Evolutionary conservation across 2,113 vertebrate genomes (phyloP).

Genomic region (Epinephelus fuscoguttatus): DNA sequence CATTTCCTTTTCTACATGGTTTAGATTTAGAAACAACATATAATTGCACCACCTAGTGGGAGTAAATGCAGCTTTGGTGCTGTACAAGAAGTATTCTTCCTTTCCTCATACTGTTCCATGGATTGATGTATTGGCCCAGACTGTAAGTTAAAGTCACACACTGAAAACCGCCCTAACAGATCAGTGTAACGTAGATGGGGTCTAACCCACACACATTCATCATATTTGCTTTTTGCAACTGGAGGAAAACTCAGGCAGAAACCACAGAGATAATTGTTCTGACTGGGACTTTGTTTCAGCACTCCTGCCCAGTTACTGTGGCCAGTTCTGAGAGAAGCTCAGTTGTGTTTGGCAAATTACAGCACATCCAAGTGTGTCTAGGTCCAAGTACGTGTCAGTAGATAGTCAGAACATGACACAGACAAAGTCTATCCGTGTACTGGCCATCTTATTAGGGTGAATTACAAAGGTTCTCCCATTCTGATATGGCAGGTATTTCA

Average conservation of each 20-base stretch:
- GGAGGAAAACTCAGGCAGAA: slow-evolving; percentile 57
- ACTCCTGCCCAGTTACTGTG: slow-evolving; percentile 66
- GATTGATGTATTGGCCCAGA: slow-evolving; percentile 6
- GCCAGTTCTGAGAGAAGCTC: slow-evolving; percentile 59
- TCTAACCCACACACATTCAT: slow-evolving; percentile 55
- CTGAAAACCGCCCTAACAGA: slow-evolving; percentile 31
- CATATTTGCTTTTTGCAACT: slow-evolving; percentile 59
- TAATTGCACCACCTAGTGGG: slow-evolving; percentile 66
- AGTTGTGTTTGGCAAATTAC: slow-evolving; percentile 75
- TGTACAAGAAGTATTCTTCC: not conserved
- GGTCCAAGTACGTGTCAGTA: slow-evolving; percentile 35
- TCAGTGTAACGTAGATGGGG: slow-evolving; percentile 20
- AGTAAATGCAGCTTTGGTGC: slow-evolving; percentile 11
- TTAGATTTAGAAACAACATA: not conserved
- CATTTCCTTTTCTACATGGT: not conserved
- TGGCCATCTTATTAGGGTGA: slow-evolving; percentile 47
- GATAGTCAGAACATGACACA: slow-evolving; percentile 19
- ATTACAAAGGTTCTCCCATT: slow-evolving; percentile 54
- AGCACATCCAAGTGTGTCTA: slow-evolving; percentile 26
- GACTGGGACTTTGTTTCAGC: slow-evolving; percentile 71
- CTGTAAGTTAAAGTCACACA: slow-evolving; percentile 22
- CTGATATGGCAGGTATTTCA: slow-evolving; percentile 65
- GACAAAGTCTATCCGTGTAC: slow-evolving; percentile 50
- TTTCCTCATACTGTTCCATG: not conserved
- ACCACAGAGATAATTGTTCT: slow-evolving; percentile 73